Evolutionary conservation across 2,888 invertebrate genomes (phyloP).

Genomic region (Mesoligia furuncula): DNA sequence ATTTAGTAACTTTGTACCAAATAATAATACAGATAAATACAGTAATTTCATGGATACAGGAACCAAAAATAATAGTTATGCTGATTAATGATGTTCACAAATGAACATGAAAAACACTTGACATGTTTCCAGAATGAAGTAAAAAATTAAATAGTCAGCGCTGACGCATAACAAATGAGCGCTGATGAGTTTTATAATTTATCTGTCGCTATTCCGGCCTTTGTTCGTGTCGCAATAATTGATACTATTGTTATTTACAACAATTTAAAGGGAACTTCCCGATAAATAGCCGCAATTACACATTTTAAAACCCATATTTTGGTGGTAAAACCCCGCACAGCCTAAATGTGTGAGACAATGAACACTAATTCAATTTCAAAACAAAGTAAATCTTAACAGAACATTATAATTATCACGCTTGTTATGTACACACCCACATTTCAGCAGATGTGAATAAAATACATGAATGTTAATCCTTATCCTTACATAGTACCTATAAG

Average conservation of each 20-base stretch:
- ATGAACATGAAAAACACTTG: slow-evolving; percentile 8
- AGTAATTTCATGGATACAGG: not conserved
- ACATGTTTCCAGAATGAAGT: slow-evolving; percentile 5
- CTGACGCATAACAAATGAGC: slow-evolving; percentile 32
- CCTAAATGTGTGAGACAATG: not conserved
- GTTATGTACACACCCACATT: not conserved
- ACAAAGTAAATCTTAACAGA: not conserved
- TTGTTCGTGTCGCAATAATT: slow-evolving; percentile 43
- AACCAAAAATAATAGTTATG: not conserved
- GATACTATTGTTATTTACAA: slow-evolving; percentile 24
- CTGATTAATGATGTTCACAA: not conserved
- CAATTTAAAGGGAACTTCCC: slow-evolving; percentile 13
- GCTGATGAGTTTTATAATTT: slow-evolving; percentile 36
- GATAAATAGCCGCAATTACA: slow-evolving; percentile 5
- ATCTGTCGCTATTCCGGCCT: slow-evolving; percentile 45
- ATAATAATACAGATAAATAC: not conserved
- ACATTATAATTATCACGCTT: not conserved
- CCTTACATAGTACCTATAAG: too few relatives aligned
- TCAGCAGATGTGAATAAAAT: not conserved
- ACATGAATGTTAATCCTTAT: too few relatives aligned
- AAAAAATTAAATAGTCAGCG: slow-evolving; percentile 7
- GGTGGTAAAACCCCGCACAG: not conserved
- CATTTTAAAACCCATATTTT: not conserved
- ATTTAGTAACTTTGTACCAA: too few relatives aligned
- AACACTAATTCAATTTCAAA: not conserved